These are phyloP conservation scores for Microctenopoma steveboyesi DNA, from an alignment of 2,797 vertebrate genomes.

Conservation along the genomic window DNA sequence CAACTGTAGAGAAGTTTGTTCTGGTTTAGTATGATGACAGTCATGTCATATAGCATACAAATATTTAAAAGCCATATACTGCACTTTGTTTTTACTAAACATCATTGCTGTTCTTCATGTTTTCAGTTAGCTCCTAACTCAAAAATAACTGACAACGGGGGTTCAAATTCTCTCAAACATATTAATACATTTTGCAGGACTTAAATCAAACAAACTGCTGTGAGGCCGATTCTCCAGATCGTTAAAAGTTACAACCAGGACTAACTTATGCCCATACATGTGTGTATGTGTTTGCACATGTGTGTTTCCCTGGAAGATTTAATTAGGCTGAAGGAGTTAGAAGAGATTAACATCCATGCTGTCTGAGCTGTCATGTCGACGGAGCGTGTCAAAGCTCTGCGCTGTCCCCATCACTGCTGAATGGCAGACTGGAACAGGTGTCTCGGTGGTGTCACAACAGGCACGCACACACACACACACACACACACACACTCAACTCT, in stretches of 20 bases:
- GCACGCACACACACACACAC: conserved; percentile 23
- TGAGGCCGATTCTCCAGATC: conserved; percentile 57
- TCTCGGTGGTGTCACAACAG: conserved; percentile 49
- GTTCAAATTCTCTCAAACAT: background rate
- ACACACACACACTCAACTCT: conserved; percentile 3
- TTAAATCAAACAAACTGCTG: conserved; percentile 51
- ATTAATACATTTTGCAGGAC: conserved; percentile 9
- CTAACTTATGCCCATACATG: conserved; percentile 60
- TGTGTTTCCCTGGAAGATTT: conserved; percentile 75
- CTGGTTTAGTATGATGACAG: too few species aligned
- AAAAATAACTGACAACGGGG: background rate
- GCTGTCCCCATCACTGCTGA: conserved; percentile 56
- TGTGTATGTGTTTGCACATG: conserved; percentile 20
- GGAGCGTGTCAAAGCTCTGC: conserved; percentile 76
- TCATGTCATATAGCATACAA: too few species aligned
- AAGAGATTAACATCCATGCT: conserved; percentile 81
- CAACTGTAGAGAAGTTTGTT: background rate
- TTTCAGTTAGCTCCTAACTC: too few species aligned
- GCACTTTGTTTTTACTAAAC: too few species aligned
- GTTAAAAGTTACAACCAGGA: conserved; percentile 70
- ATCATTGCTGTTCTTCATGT: too few species aligned
- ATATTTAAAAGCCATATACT: too few species aligned
- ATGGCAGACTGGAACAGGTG: conserved; percentile 74
- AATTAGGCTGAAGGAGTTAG: conserved; percentile 82
- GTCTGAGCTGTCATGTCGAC: conserved; percentile 80